phyloP scores from a whole-genome alignment of 2,888 invertebrate genomes.

The Euspilapteryx auroguttella region DNA sequence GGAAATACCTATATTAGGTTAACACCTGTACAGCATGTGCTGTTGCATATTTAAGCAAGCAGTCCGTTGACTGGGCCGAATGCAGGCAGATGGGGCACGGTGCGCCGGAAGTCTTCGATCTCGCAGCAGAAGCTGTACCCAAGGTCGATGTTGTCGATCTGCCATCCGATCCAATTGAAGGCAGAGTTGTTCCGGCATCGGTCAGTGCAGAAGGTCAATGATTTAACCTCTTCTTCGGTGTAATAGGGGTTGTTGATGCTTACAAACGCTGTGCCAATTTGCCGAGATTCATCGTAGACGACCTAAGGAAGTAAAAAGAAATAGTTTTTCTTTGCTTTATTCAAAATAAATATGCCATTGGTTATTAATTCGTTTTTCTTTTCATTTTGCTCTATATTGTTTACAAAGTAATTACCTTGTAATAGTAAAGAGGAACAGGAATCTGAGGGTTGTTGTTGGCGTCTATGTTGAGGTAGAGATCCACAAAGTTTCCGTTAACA shows the following conservation, averaged over 20 bases:
- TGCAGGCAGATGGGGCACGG: constrained; percentile 52
- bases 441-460: constrained; percentile 26
- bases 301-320: constrained; percentile 26
- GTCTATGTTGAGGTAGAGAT: constrained; percentile 35
- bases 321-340: not conserved
- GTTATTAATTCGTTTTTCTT: too few species aligned
- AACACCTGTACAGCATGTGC: too few species aligned
- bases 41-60: too few species aligned
- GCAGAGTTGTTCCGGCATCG: constrained; percentile 54
- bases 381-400: too few species aligned
- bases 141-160: constrained; percentile 37
- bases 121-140: constrained; percentile 68
- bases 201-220: constrained; percentile 53
- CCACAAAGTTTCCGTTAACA: constrained; percentile 27
- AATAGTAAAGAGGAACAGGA: constrained; percentile 40
- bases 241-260: constrained; percentile 67
- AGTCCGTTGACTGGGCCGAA: too few species aligned
- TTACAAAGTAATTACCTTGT: too few species aligned
- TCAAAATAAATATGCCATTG: too few species aligned
- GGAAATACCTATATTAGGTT: too few species aligned
- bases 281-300: constrained; percentile 46
- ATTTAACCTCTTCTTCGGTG: constrained; percentile 27
- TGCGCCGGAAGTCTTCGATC: constrained; percentile 55
- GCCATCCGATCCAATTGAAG: constrained; percentile 65
- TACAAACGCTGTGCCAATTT: constrained; percentile 60